Evolutionary conservation across 2,113 vertebrate species (phyloP).

Genomic region (Leptobrachium ailaonicum): DNA sequence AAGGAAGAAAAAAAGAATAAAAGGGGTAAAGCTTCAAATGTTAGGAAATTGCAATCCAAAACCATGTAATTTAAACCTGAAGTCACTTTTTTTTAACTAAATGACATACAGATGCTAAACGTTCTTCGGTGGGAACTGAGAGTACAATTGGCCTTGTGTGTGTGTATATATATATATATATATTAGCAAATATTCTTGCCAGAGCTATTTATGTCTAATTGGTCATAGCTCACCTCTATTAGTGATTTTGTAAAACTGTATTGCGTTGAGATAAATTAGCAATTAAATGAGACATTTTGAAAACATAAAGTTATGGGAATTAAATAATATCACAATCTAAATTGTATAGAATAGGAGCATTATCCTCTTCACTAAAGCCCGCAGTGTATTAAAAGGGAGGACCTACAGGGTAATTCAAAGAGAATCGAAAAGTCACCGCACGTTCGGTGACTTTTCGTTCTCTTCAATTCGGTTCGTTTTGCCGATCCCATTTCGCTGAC

Average conservation of each 20-base stretch:
- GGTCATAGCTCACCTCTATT: conserved; percentile 62
- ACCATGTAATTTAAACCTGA: conserved; percentile 89
- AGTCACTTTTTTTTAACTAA: conserved; percentile 80
- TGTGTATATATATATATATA: conserved; percentile 58
- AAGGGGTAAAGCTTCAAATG: conserved; percentile 78
- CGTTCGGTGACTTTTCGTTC: too few relatives aligned
- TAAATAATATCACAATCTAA: too few relatives aligned
- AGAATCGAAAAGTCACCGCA: too few relatives aligned
- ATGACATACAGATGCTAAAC: conserved; percentile 86
- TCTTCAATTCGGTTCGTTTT: too few relatives aligned
- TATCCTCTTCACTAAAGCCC: not conserved
- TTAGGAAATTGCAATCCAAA: conserved; percentile 86
- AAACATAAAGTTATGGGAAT: not conserved
- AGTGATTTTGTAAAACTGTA: conserved; percentile 52
- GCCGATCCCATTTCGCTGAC: too few relatives aligned
- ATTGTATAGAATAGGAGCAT: too few relatives aligned
- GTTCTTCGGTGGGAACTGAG: conserved; percentile 66
- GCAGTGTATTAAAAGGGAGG: not conserved
- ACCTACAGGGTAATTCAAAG: too few relatives aligned
- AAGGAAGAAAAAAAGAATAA: conserved; percentile 57
- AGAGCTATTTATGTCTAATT: conserved; percentile 66
- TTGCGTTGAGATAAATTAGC: conserved; percentile 57
- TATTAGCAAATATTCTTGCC: conserved; percentile 64
- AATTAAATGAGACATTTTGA: conserved; percentile 47
- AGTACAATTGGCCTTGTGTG: conserved; percentile 78